Conservation (phyloP, 2,888 invertebrate species). For the Drosophila flavopinicola region DNA sequence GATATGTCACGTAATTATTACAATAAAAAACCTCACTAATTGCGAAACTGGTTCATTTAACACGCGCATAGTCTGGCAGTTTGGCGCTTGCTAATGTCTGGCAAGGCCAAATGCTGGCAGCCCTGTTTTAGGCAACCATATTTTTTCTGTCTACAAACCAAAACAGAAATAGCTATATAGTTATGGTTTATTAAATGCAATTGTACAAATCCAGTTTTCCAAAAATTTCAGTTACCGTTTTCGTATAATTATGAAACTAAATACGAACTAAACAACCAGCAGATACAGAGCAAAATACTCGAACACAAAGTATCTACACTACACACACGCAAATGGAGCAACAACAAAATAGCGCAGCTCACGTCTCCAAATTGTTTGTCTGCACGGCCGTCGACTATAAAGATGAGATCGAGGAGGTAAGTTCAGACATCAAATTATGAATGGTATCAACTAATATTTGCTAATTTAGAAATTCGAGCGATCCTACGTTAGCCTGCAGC, state of each 20-base stretch:
- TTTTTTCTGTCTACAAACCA: constrained; percentile 69
- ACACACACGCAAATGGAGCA: constrained; percentile 79
- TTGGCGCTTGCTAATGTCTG: constrained; percentile 7
- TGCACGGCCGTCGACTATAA: constrained; percentile 93
- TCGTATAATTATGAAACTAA: constrained; percentile 52
- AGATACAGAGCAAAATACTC: constrained; percentile 40
- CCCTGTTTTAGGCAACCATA: constrained; percentile 61
- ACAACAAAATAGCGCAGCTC: constrained; percentile 71
- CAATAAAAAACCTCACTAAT: neutral
- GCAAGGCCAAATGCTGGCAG: constrained; percentile 37
- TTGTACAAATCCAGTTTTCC: constrained; percentile 32
- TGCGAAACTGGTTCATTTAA: too few relatives aligned
- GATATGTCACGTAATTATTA: too few relatives aligned
- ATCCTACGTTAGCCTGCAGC: constrained; percentile 91
- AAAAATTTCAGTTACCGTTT: constrained; percentile 44
- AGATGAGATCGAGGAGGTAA: constrained; percentile 96
- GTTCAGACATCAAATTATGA: neutral
- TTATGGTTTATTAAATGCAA: constrained; percentile 51
- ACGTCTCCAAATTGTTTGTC: constrained; percentile 90
- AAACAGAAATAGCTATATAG: constrained; percentile 52
- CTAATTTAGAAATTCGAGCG: constrained; percentile 93
- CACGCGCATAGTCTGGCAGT: constrained; percentile 7
- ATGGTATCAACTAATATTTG: constrained; percentile 66
- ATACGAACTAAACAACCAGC: constrained; percentile 33
- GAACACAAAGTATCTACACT: constrained; percentile 36